These are phyloP conservation scores for Helogale parvula DNA, from an alignment of 2,113 vertebrate genomes.

Conservation along the genomic window DNA sequence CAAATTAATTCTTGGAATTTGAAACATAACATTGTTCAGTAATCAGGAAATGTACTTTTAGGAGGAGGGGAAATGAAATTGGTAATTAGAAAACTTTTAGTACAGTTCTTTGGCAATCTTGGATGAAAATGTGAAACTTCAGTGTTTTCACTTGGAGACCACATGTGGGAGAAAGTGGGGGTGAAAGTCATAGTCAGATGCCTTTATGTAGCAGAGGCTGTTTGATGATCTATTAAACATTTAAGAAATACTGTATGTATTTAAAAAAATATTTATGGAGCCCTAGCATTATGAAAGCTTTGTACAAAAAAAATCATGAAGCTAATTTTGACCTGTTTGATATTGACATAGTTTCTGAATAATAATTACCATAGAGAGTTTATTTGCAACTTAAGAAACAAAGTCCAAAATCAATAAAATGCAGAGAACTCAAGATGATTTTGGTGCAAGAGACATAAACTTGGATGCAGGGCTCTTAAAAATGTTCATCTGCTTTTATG, in stretches of 20 bases:
- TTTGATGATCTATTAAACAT: neutral
- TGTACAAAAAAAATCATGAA: neutral
- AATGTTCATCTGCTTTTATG: conserved; percentile 28
- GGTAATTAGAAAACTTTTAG: neutral
- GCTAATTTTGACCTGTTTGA: conserved; percentile 41
- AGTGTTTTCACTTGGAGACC: neutral
- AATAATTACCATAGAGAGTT: neutral
- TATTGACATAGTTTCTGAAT: conserved; percentile 40
- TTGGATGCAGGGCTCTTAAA: conserved; percentile 8
- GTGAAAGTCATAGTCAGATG: conserved; percentile 8
- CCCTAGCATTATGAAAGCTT: neutral
- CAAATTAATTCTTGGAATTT: neutral
- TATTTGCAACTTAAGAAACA: conserved; percentile 12
- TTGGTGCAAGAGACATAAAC: neutral
- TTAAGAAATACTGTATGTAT: neutral
- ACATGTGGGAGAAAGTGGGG: neutral
- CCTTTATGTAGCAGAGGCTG: neutral
- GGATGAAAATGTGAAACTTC: neutral
- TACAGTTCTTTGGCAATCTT: neutral
- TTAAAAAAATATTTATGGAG: conserved; percentile 5
- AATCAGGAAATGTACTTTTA: conserved; percentile 38
- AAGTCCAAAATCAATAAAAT: neutral
- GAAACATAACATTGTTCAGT: neutral
- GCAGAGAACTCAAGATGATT: neutral
- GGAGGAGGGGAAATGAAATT: neutral